These are phyloP conservation scores for Unio delphinus DNA, from an alignment of 2,888 invertebrate genomes.

Conservation along the genomic window DNA sequence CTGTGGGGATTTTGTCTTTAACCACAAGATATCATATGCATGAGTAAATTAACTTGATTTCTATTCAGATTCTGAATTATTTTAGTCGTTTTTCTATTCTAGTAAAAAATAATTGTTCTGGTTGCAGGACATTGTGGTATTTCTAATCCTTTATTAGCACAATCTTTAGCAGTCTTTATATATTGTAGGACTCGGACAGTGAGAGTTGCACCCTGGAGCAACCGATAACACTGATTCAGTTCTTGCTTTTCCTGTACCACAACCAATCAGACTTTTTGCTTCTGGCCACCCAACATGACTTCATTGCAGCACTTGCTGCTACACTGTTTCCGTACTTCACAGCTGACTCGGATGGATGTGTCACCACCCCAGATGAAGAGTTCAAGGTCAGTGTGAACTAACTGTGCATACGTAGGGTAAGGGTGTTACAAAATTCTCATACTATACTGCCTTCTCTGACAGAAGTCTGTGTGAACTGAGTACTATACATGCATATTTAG, in stretches of 20 bases:
- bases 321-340: constrained; percentile 81
- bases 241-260: constrained; percentile 95
- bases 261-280: constrained; percentile 94
- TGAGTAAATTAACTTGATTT: too few species aligned
- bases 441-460: too few species aligned
- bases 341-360: constrained; percentile 64
- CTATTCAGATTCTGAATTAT: too few species aligned
- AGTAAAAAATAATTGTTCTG: too few species aligned
- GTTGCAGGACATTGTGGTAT: too few species aligned
- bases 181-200: constrained; percentile 41
- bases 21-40: too few species aligned
- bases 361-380: constrained; percentile 71
- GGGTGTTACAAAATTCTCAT: too few species aligned
- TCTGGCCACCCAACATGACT: constrained; percentile 92
- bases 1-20: too few species aligned
- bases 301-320: constrained; percentile 86
- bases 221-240: constrained; percentile 77
- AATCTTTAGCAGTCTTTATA: too few species aligned
- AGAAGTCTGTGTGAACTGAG: background rate
- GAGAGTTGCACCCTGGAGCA: constrained; percentile 67
- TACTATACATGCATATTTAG: constrained; percentile 15
- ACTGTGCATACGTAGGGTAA: too few species aligned
- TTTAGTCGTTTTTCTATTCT: too few species aligned
- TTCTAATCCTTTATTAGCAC: too few species aligned
- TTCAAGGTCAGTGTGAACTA: constrained; percentile 66